Evolutionary conservation across 2,797 vertebrate species (phyloP).

Genomic region (Parauchenoglanis punctatus): DNA sequence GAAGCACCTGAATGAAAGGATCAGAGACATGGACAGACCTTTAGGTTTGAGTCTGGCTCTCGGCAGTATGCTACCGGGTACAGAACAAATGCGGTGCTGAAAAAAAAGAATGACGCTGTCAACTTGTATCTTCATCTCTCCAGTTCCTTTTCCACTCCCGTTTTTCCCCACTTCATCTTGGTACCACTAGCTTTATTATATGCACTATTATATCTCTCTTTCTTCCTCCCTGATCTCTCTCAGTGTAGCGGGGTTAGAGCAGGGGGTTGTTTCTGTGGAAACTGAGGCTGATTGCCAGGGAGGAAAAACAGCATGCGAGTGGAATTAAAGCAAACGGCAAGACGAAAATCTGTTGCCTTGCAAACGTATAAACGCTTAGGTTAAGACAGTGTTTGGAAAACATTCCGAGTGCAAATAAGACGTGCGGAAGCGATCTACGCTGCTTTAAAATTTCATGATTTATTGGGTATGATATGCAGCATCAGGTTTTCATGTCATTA

Average conservation of each 20-base stretch:
- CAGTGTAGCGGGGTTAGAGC: neutral
- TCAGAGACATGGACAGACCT: conserved; percentile 31
- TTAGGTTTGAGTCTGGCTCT: conserved; percentile 20
- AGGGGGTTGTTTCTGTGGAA: conserved; percentile 71
- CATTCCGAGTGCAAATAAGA: conserved; percentile 6
- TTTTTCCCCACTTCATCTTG: neutral
- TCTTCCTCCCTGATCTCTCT: neutral
- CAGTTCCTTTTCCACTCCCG: neutral
- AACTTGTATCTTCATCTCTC: neutral
- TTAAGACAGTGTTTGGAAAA: conserved; percentile 3
- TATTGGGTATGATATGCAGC: conserved; percentile 39
- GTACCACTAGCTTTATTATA: neutral
- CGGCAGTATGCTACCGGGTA: conserved; percentile 21
- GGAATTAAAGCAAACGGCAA: conserved; percentile 56
- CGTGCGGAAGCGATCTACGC: conserved; percentile 30
- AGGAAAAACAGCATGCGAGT: conserved; percentile 47
- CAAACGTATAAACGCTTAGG: conserved; percentile 19
- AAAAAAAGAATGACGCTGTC: conserved; percentile 22
- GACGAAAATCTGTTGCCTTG: conserved; percentile 22
- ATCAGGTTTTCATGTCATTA: conserved; percentile 32
- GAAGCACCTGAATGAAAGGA: conserved; percentile 45
- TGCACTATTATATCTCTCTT: neutral
- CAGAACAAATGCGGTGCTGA: neutral
- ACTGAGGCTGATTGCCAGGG: conserved; percentile 68
- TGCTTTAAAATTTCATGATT: conserved; percentile 46